These are phyloP conservation scores for Stenolophus ochropezus DNA, from an alignment of 2,888 invertebrate species.

Conservation along the genomic window DNA sequence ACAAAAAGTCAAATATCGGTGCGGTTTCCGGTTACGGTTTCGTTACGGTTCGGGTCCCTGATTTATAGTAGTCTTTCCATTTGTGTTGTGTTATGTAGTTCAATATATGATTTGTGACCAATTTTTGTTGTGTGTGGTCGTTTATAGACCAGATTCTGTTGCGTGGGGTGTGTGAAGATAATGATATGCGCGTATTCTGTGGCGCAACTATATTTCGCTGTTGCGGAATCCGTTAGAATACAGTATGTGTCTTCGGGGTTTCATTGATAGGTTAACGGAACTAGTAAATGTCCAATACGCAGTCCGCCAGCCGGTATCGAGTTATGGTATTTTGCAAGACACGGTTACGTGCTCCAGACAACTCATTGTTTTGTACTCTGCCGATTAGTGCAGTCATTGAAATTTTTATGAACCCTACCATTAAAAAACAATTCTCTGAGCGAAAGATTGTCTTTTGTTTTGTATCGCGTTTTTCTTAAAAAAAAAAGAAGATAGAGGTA, in stretches of 20 bases:
- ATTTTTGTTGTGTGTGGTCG: too few relatives aligned
- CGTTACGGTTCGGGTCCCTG: too few relatives aligned
- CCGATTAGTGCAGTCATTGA: not conserved
- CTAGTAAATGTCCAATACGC: conserved; percentile 55
- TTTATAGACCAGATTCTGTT: too few relatives aligned
- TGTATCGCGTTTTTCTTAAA: too few relatives aligned
- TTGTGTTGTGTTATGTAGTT: too few relatives aligned
- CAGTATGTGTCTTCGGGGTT: conserved; percentile 57
- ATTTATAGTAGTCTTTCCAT: too few relatives aligned
- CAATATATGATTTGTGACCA: too few relatives aligned
- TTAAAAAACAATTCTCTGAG: too few relatives aligned
- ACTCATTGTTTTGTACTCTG: not conserved
- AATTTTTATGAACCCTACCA: not conserved
- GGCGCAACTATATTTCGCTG: not conserved
- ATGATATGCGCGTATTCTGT: not conserved
- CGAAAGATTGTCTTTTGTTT: too few relatives aligned
- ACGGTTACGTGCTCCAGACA: conserved; percentile 33
- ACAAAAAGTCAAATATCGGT: too few relatives aligned
- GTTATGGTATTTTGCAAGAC: conserved; percentile 39
- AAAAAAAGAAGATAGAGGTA: too few relatives aligned
- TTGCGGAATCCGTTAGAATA: conserved; percentile 53
- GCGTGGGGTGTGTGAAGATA: not conserved
- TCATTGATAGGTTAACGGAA: conserved; percentile 59
- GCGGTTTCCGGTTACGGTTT: too few relatives aligned
- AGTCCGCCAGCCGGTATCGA: conserved; percentile 30